Evolutionary conservation across 2,797 vertebrate species (phyloP), one percentile per base, ranked within the genome.

Genomic region (Chromis chromis): DNA sequence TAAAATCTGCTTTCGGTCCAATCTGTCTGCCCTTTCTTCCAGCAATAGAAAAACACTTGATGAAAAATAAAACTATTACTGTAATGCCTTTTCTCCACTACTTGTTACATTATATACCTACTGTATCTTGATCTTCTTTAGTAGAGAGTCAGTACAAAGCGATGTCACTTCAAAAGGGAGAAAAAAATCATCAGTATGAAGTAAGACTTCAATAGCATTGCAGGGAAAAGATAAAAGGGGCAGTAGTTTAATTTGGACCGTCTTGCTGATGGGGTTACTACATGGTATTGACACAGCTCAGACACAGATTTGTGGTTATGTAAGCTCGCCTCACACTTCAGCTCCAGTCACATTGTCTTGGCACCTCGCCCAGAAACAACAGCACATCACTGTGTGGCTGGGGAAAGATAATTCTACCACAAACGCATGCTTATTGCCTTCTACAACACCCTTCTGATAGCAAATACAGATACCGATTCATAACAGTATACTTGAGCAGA

Each of bases 321-420:
- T 81, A 74, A 86, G 67, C 78, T 44, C 36, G 21, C 66, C 52
- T 81, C 60, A 70, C 64, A 84, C 58, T 86, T 89, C 49, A 65
- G 53, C 62, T 86, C 52, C 19, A 75, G 72, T 85, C 73, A 65
- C 6, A 64, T 78, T 86, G 80, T 72, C 76, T 81, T 88, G 88
- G 87, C 75, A 84, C 81, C 73, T 66, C 76, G 76, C 88, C 88
- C 74, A 73, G 84, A 88, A 90, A 82, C 79, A 83, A 85, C 82
- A 84, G 79, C 66, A 62, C 50, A 77, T 85, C 67, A 63, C 36
- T 27, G 33, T 16, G 65, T 67, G 65, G 67, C 61, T 21, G 55
- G 40, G 28, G 58, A 66, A 83, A 73, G 63, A 86, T 82, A 83
- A 76, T 78, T 84, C 75, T 59, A 50, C 62, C 76, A 74, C 82